Evolutionary conservation across 2,113 vertebrate genomes (phyloP).

Genomic region (Tragelaphus strepsiceros): DNA sequence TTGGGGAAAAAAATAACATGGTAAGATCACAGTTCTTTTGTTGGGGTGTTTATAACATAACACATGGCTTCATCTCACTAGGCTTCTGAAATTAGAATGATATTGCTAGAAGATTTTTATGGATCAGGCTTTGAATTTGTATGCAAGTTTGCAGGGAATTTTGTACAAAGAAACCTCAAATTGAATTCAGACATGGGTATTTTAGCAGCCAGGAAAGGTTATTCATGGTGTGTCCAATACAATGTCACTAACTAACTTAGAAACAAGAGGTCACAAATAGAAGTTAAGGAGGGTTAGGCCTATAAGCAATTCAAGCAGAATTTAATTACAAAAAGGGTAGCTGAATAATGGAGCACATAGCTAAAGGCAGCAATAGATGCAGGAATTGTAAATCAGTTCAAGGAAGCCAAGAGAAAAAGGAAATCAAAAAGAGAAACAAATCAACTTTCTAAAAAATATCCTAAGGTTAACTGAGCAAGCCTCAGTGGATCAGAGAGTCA

Average conservation of each 20-base stretch:
- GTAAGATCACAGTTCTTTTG: conserved; percentile 64
- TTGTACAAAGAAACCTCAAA: conserved; percentile 54
- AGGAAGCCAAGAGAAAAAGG: conserved; percentile 73
- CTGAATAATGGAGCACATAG: conserved; percentile 76
- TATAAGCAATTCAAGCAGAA: conserved; percentile 79
- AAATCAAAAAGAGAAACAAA: conserved; percentile 79
- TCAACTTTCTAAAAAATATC: conserved; percentile 77
- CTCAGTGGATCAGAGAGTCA: conserved; percentile 68
- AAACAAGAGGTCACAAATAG: conserved; percentile 64
- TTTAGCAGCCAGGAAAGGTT: conserved; percentile 54
- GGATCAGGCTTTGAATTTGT: conserved; percentile 58
- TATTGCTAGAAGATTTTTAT: conserved; percentile 62
- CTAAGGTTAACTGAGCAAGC: conserved; percentile 75
- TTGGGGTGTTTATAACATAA: conserved; percentile 65
- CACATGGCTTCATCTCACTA: conserved; percentile 67
- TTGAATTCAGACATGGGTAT: conserved; percentile 64
- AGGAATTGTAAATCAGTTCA: conserved; percentile 80
- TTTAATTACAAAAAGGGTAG: conserved; percentile 80
- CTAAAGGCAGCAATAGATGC: conserved; percentile 78
- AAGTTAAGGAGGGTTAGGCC: conserved; percentile 74
- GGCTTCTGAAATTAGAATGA: conserved; percentile 60
- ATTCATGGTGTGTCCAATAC: not conserved
- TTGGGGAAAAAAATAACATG: conserved; percentile 43
- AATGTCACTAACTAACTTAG: conserved; percentile 70
- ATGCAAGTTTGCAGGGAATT: conserved; percentile 51